Evolutionary conservation across 2,888 invertebrate species (phyloP), one percentile per base, ranked within the genome.

Genomic region (Parnassius mnemosyne): DNA sequence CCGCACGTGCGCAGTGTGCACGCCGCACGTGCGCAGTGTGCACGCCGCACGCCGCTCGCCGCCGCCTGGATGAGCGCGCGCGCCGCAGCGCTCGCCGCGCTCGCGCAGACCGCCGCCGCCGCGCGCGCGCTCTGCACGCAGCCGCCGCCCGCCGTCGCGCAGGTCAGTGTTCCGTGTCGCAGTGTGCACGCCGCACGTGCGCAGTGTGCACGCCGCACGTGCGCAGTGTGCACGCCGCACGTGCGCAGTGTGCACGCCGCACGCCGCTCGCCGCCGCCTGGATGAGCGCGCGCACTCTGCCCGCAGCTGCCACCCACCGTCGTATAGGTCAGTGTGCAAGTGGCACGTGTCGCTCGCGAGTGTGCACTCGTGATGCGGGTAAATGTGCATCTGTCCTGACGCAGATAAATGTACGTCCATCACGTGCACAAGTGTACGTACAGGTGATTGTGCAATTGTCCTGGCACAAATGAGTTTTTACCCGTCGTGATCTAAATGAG

Each of bases 241-340:
- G 11, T 43, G 43, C 11, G 44, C 44, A 12, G 12, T 10, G 44
- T 12, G 3, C 44, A 86, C 1, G 88, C 81, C n/a, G 81, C 69
- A 75, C 69, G 10, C 75, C 78, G 53, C 77, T 81, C 11, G 84
- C 84, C 79, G 71, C 85, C 65, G 93, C 94, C 66, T 84, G 84
- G 80, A 70, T 85, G 66, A 93, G 92, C 97, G 49, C 93, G 98
- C 68, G 94, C 96, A 64, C 92, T 97, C 49, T 96, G 96, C 75
- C 96, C 97, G 64, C 97, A 97, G 64, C 98, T 98, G 42, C 97
- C 98, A 47, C 97, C 98, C 3, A 78, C 81, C 0, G 79, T 81
- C 61, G 97, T 97, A 0, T 95, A 95, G 82, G 87, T 86, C 12
- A 12, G 46, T 11, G 5, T 34, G 43, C 1, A 20, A 12, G 57